These are phyloP conservation scores for Columbina picui DNA, from an alignment of 2,113 vertebrate species.

Conservation along the genomic window DNA sequence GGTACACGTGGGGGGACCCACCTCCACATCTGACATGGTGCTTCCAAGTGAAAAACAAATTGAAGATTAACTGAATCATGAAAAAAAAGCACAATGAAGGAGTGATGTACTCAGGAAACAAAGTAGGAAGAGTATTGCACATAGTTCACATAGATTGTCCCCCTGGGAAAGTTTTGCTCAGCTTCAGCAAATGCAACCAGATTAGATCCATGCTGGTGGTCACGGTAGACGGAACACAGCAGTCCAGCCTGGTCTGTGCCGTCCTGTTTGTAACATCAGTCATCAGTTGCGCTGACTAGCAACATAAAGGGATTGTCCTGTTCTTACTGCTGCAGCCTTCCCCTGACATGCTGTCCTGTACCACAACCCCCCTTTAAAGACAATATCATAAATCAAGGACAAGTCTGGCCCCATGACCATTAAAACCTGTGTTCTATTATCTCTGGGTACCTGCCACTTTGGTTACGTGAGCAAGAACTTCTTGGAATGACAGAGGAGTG, in stretches of 20 bases:
- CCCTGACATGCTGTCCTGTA: not conserved
- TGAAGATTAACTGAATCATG: not conserved
- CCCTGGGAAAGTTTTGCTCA: not conserved
- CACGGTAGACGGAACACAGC: not conserved
- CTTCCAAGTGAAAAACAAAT: not conserved
- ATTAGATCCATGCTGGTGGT: not conserved
- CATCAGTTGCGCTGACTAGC: not conserved
- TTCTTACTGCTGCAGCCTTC: not conserved
- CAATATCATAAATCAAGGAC: not conserved
- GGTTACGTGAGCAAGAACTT: not conserved
- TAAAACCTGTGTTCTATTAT: not conserved
- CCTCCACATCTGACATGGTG: not conserved
- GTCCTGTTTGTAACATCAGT: not conserved
- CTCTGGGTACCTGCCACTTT: not conserved
- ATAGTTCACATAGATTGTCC: not conserved
- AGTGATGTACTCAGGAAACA: not conserved
- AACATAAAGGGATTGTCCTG: accelerated
- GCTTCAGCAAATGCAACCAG: not conserved
- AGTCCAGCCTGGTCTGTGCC: not conserved
- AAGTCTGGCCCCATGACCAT: not conserved
- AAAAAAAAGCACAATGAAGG: not conserved
- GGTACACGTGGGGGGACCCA: accelerated
- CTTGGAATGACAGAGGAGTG: not conserved
- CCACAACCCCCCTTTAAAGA: not conserved
- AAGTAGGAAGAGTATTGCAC: not conserved